phyloP scores from a whole-genome alignment of 2,113 vertebrate species.

The Aythya baeri region DNA sequence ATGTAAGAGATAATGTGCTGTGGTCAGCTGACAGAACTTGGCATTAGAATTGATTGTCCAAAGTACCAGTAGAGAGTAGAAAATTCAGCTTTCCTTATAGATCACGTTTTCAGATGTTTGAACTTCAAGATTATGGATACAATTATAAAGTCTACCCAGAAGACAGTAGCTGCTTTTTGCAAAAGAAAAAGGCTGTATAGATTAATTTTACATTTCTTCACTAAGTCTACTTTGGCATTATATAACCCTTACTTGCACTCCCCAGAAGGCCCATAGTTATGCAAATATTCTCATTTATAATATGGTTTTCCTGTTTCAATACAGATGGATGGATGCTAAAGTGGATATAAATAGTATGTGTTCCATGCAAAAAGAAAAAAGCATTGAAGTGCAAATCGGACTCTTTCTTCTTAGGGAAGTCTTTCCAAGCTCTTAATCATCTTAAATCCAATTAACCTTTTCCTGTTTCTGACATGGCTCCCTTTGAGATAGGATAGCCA shows the following conservation, averaged over 20 bases:
- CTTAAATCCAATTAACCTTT: constrained; percentile 60
- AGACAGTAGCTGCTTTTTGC: not conserved
- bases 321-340: constrained; percentile 4
- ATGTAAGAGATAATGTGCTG: not conserved
- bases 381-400: not conserved
- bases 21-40: not conserved
- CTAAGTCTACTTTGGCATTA: not conserved
- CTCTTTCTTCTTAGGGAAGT: constrained; percentile 37
- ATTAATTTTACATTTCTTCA: constrained; percentile 19
- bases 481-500: constrained; percentile 13
- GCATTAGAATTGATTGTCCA: not conserved
- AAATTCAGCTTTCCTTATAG: not conserved
- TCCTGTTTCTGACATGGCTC: constrained; percentile 52
- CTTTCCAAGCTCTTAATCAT: constrained; percentile 58
- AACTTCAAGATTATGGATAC: not conserved
- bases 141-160: not conserved
- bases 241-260: constrained; percentile 5
- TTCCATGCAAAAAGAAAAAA: not conserved
- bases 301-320: not conserved
- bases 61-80: not conserved
- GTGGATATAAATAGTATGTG: constrained; percentile 41
- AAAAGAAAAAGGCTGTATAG: not conserved
- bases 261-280: not conserved
- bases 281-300: constrained; percentile 42
- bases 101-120: not conserved